Percentiles rank a stretch among this genome's conserved stretches.
Conservation (phyloP, 2,113 vertebrate genomes). For the Triplophysa tibetana region DNA sequence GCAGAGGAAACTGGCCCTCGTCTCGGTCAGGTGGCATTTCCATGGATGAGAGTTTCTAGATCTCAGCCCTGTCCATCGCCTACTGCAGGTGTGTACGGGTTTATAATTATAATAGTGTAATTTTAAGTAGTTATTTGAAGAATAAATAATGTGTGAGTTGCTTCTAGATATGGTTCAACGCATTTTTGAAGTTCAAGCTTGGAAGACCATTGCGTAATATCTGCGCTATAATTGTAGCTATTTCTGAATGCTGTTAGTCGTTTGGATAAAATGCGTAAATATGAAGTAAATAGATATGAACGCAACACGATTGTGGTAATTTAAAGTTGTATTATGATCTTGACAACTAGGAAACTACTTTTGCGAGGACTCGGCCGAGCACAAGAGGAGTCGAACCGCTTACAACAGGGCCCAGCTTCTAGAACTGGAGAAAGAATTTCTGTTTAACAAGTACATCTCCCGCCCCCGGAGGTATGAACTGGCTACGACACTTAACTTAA, state of each 20-base stretch:
- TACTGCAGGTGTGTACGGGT: slow-evolving; percentile 44
- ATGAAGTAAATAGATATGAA: not conserved
- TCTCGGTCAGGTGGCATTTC: slow-evolving; percentile 39
- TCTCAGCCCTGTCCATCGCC: slow-evolving; percentile 41
- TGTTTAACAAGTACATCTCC: slow-evolving; percentile 63
- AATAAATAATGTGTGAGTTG: not conserved
- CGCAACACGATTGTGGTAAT: not conserved
- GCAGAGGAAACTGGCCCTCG: slow-evolving; percentile 6
- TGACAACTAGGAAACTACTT: slow-evolving; percentile 43
- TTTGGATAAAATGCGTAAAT: too few species aligned
- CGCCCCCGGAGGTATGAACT: slow-evolving; percentile 60
- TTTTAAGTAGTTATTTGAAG: not conserved
- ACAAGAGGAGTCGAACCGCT: slow-evolving; percentile 57
- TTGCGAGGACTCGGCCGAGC: slow-evolving; percentile 49
- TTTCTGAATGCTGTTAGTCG: too few species aligned
- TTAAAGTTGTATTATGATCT: not conserved
- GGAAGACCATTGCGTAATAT: too few species aligned
- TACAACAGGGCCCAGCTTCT: slow-evolving; percentile 59
- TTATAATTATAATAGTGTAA: not conserved
- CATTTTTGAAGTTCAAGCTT: too few species aligned
- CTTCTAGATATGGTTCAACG: too few species aligned
- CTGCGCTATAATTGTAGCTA: too few species aligned
- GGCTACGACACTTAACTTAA: slow-evolving; percentile 59
- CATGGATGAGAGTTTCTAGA: slow-evolving; percentile 61
- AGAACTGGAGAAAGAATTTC: slow-evolving; percentile 65